Conservation (phyloP, 2,797 vertebrate species). For the Thamnophis elegans region DNA sequence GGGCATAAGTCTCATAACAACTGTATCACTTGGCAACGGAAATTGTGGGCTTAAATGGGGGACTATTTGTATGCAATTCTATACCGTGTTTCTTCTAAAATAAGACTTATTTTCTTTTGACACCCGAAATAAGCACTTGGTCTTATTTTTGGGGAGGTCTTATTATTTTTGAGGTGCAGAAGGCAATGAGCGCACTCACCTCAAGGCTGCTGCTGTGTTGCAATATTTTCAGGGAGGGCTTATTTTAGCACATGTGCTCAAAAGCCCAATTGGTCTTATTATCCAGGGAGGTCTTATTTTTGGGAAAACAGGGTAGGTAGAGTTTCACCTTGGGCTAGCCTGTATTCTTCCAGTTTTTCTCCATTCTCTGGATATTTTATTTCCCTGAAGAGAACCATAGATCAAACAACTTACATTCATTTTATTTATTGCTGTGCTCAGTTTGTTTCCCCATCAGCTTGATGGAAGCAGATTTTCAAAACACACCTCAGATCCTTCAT, state of each 20-base stretch:
- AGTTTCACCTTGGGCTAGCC: neutral
- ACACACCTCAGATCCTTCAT: neutral
- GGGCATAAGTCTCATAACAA: neutral
- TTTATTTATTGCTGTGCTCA: neutral
- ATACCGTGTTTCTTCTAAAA: neutral
- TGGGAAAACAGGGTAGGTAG: no score
- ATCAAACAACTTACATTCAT: neutral
- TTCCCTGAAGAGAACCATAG: neutral
- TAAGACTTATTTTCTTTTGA: no score
- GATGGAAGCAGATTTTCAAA: neutral
- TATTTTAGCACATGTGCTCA: no score
- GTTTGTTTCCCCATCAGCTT: neutral
- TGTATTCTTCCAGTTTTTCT: neutral
- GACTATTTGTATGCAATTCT: neutral
- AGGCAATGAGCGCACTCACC: no score
- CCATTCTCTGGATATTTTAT: neutral
- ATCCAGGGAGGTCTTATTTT: no score
- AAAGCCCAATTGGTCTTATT: no score
- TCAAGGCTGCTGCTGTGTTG: no score
- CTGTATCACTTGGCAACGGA: neutral
- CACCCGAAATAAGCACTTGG: no score
- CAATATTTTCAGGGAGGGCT: no score
- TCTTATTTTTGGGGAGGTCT: no score
- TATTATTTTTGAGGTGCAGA: no score
- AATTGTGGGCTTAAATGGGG: neutral